phyloP scores from a whole-genome alignment of 1,140 invertebrate genomes.

The Drosophila ananassae region DNA sequence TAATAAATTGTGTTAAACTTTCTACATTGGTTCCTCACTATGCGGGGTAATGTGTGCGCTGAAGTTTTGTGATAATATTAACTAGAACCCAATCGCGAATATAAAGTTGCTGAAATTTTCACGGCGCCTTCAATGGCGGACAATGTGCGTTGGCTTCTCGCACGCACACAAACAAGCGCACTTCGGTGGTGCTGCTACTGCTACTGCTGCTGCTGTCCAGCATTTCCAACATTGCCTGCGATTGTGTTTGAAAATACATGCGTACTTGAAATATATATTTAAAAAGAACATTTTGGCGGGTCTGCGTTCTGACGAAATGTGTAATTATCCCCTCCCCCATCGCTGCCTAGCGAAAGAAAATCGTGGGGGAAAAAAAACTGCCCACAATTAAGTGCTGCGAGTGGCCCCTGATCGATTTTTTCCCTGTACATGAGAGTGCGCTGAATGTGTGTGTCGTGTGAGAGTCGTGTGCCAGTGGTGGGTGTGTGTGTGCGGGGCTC shows the following conservation, averaged over 20 bases:
- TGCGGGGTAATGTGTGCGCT: constrained; percentile 40
- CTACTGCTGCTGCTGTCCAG: constrained; percentile 11
- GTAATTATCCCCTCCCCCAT: not conserved
- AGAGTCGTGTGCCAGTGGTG: not conserved
- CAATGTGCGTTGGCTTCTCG: constrained; percentile 79
- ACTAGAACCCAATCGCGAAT: constrained; percentile 2
- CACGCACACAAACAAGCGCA: constrained; percentile 27
- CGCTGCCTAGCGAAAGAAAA: too few species aligned
- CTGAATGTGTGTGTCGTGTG: not conserved
- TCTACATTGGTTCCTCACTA: constrained; percentile 45
- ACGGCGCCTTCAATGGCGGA: constrained; percentile 75
- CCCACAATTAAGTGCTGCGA: constrained; percentile 3
- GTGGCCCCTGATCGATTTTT: constrained; percentile 1
- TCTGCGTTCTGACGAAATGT: not conserved
- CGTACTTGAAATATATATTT: constrained; percentile 28
- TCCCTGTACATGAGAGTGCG: constrained; percentile 1
- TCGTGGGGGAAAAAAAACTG: too few species aligned
- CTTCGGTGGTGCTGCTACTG: constrained; percentile 3
- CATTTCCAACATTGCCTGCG: constrained; percentile 2
- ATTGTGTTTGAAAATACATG: constrained; percentile 7
- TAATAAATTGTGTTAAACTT: constrained; percentile 53
- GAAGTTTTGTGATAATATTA: constrained; percentile 18
- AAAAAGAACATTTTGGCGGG: constrained; percentile 31
- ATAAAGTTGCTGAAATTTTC: constrained; percentile 52
- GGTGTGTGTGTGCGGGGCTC: too few species aligned